These are phyloP conservation scores for Orientallactaga bullata DNA, from an alignment of 2,113 vertebrate species.

Conservation along the genomic window DNA sequence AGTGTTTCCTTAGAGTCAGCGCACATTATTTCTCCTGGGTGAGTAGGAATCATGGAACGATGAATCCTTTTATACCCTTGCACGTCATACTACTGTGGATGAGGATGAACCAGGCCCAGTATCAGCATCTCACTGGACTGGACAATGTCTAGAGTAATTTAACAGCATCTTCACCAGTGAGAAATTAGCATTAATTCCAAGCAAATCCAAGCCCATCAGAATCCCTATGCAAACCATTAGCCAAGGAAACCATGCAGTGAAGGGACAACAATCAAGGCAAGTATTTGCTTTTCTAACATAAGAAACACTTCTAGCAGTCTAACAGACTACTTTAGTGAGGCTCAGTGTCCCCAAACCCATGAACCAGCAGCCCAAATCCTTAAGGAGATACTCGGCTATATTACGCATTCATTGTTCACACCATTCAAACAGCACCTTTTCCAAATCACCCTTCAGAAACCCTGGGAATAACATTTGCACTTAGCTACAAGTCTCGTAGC, in stretches of 20 bases:
- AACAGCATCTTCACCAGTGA: background rate
- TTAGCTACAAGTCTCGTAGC: background rate
- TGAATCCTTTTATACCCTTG: background rate
- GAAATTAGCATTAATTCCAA: conserved; percentile 21
- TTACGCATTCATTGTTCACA: background rate
- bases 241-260: background rate
- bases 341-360: background rate
- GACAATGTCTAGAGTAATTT: background rate
- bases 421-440: background rate
- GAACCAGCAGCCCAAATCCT: background rate
- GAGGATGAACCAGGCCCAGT: background rate
- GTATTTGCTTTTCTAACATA: conserved; percentile 9
- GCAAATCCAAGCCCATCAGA: background rate
- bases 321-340: background rate
- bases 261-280: conserved; percentile 27
- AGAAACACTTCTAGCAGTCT: background rate
- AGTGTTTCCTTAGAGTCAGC: background rate
- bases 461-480: background rate
- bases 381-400: background rate
- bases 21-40: conserved; percentile 23
- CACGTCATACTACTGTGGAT: background rate
- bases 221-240: conserved; percentile 19
- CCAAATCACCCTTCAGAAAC: background rate
- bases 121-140: background rate
- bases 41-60: background rate